Base-by-base conservation (phyloP, 2,113 vertebrate genomes). In the Nipponia nippon region DNA sequence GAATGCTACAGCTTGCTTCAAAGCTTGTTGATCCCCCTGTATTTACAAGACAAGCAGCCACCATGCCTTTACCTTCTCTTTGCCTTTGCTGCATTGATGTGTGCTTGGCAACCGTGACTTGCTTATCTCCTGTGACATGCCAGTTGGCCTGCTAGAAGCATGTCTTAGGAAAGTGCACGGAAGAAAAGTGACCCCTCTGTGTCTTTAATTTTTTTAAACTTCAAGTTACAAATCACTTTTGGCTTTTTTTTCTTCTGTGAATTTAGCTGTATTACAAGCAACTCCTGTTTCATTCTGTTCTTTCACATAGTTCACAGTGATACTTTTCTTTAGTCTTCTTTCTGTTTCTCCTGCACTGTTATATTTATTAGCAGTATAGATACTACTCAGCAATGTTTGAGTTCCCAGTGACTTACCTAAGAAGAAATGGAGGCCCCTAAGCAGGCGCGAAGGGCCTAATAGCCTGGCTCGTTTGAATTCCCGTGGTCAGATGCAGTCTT, bases 371-470 rank as follows among this genome's bases (percentile, higher is more conserved):
- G 44, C 4, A 5, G 10, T 47, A 22, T 11, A 59, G 32, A n/a
- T 67, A 53, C 17, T 49, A 11, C 7, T 62, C 14, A 22, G 38
- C 47, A 69, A 12, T 25, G 17, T 32, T 84, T 69, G 25, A 40
- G 20, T 44, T 78, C 30, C 78, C 47, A 27, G 21, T 23, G 49
- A 56, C 9, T 62, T 53, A 9, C 8, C 15, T 21, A 21, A 44
- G 42, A 90, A 56, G 46, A 71, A 5, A 40, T 1, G 0, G 59
- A 87, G 36, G 36, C 42, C 55, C 17, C 23, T 62, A 29, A 75
- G 42, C 40, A 52, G 34, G 5, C 1, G 0, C 25, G 66, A 40
- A 42, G 29, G 63, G 26, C 3, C 0, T 2, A 73, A 46, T 32
- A 75, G 12, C 87, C 34, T 47, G 66, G 23, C 16, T 86, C 0